phyloP scores from a whole-genome alignment of 2,888 invertebrate genomes.

The Anodontia alba region DNA sequence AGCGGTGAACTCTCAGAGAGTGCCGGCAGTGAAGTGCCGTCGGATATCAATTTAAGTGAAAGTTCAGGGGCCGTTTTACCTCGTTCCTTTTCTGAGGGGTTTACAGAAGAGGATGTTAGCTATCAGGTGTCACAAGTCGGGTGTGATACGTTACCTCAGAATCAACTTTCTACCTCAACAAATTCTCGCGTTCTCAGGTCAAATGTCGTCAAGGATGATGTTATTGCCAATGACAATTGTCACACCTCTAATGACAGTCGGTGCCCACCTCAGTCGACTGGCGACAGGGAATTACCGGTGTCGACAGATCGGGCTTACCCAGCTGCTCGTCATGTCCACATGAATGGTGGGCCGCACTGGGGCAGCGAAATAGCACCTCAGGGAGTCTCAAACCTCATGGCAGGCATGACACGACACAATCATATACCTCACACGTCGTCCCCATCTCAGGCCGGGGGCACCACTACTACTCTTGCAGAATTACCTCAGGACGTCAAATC shows the following conservation, averaged over 20 bases:
- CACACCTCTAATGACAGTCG: constrained; percentile 15
- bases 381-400: constrained; percentile 42
- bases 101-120: not conserved
- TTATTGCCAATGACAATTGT: constrained; percentile 9
- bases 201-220: constrained; percentile 5
- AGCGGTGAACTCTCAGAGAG: not conserved
- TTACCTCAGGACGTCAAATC: constrained; percentile 55
- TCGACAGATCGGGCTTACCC: not conserved
- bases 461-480: constrained; percentile 36
- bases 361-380: constrained; percentile 39
- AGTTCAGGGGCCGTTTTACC: constrained; percentile 19
- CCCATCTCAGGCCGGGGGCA: constrained; percentile 34
- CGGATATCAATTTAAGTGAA: constrained; percentile 8
- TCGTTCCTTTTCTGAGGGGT: constrained; percentile 24
- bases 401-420: constrained; percentile 43
- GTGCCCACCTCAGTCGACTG: not conserved
- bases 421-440: constrained; percentile 43
- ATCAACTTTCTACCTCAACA: constrained; percentile 55
- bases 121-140: constrained; percentile 1
- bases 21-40: not conserved
- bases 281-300: not conserved
- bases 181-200: constrained; percentile 48
- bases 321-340: constrained; percentile 16
- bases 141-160: constrained; percentile 33
- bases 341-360: constrained; percentile 39